A percentile compares a stretch with the other conserved stretches of the same genome.
Evolutionary conservation across 2,113 vertebrate species (phyloP).

Genomic region (Pteropus alecto): DNA sequence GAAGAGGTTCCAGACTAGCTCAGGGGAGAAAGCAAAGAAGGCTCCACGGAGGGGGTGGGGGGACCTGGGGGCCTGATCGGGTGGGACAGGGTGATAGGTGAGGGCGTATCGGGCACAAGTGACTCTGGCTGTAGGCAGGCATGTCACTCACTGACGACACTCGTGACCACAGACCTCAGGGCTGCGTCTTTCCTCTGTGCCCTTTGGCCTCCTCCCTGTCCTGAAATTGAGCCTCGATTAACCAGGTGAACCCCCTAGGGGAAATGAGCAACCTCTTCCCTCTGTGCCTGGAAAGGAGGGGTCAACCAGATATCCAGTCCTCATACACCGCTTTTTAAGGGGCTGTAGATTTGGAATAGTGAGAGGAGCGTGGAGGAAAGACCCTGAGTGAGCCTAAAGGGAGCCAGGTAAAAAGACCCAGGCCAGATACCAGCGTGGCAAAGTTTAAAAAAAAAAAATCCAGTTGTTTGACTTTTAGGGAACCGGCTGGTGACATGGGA

Average conservation of each 20-base stretch:
- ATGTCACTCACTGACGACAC: not conserved
- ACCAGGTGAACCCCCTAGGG: not conserved
- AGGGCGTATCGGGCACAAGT: not conserved
- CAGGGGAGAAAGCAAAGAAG: not conserved
- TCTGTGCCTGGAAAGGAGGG: not conserved
- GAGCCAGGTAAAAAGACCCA: not conserved
- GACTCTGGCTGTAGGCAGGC: not conserved
- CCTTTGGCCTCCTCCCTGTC: conserved; percentile 26
- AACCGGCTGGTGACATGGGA: not conserved
- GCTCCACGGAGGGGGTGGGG: not conserved
- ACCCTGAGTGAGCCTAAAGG: not conserved
- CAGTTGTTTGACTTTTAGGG: not conserved
- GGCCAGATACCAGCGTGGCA: not conserved
- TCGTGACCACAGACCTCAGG: not conserved
- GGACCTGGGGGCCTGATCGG: not conserved
- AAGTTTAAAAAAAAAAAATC: not conserved
- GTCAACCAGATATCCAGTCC: not conserved
- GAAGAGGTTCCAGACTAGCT: not conserved
- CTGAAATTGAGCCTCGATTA: not conserved
- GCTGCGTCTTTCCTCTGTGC: not conserved
- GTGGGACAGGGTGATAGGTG: not conserved
- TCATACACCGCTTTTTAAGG: too few species aligned
- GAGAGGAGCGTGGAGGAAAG: not conserved
- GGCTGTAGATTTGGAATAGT: not conserved
- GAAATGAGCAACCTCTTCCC: not conserved